These are phyloP conservation scores for Cecidostiba fungosa DNA, from an alignment of 2,888 invertebrate species.

Conservation along the genomic window DNA sequence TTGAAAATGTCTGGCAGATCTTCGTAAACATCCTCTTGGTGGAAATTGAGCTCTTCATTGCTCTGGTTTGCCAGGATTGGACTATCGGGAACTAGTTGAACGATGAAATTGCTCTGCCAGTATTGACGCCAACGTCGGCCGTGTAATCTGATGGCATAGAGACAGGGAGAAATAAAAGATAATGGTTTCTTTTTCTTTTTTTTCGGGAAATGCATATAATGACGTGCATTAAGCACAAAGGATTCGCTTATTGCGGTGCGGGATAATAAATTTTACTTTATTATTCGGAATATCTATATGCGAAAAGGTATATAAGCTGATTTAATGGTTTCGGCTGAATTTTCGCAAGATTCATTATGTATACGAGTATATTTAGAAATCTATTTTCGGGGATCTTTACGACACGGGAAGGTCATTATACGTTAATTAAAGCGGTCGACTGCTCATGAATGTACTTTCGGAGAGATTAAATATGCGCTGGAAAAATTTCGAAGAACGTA, in stretches of 20 bases:
- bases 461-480: background rate
- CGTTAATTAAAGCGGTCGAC: background rate
- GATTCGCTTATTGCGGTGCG: background rate
- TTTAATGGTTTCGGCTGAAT: constrained; percentile 15
- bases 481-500: constrained; percentile 47
- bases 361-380: constrained; percentile 12
- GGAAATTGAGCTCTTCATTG: constrained; percentile 33
- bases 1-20: constrained; percentile 60
- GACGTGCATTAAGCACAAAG: background rate
- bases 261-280: background rate
- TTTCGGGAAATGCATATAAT: background rate
- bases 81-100: constrained; percentile 73
- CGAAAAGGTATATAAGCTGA: background rate
- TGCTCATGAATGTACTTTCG: background rate
- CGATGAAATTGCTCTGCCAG: constrained; percentile 77
- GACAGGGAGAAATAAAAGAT: background rate
- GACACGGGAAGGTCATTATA: background rate
- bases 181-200: background rate
- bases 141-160: too few species aligned
- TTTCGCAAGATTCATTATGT: constrained; percentile 9
- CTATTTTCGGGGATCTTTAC: constrained; percentile 3
- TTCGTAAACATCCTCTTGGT: constrained; percentile 53
- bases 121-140: constrained; percentile 77
- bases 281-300: background rate
- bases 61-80: background rate